Evolutionary conservation across 1,140 invertebrate genomes (phyloP).

Genomic region (Zaprionus lachaisei): DNA sequence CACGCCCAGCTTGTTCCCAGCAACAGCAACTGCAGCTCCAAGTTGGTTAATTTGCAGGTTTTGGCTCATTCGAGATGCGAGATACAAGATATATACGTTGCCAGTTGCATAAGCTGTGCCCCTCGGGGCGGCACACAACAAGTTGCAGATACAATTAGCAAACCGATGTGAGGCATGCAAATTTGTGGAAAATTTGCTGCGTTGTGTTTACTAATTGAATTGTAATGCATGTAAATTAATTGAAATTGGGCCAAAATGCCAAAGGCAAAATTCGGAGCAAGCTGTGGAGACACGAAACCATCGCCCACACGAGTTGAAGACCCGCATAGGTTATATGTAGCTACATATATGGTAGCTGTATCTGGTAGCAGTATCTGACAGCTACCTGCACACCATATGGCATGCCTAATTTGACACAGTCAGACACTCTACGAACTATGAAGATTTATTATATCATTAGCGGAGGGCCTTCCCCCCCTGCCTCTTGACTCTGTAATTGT

Average conservation of each 20-base stretch:
- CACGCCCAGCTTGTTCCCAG: neutral
- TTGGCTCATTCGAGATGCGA: slow-evolving; percentile 32
- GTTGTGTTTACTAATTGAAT: slow-evolving; percentile 39
- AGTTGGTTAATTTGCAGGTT: slow-evolving; percentile 22
- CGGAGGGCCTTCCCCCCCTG: slow-evolving; percentile 4
- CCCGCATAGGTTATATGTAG: neutral
- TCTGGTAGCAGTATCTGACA: slow-evolving; percentile 22
- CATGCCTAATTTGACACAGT: slow-evolving; percentile 67
- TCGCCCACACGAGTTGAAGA: neutral
- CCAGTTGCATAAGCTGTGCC: slow-evolving; percentile 16
- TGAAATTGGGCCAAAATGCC: slow-evolving; percentile 39
- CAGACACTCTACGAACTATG: slow-evolving; percentile 59
- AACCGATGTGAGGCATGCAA: slow-evolving; percentile 12
- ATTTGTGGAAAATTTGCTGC: slow-evolving; percentile 25
- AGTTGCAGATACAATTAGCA: slow-evolving; percentile 42
- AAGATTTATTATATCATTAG: slow-evolving; percentile 78
- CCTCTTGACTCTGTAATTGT: slow-evolving; percentile 41
- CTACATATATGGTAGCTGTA: slow-evolving; percentile 4
- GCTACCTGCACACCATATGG: slow-evolving; percentile 37
- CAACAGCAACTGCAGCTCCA: neutral
- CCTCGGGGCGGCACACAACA: neutral
- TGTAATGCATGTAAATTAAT: slow-evolving; percentile 44
- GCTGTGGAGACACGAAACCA: slow-evolving; percentile 1
- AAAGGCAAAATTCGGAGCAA: slow-evolving; percentile 32
- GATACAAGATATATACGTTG: neutral